Base-by-base conservation (phyloP, 2,888 invertebrate genomes). In the Idaea straminata region DNA sequence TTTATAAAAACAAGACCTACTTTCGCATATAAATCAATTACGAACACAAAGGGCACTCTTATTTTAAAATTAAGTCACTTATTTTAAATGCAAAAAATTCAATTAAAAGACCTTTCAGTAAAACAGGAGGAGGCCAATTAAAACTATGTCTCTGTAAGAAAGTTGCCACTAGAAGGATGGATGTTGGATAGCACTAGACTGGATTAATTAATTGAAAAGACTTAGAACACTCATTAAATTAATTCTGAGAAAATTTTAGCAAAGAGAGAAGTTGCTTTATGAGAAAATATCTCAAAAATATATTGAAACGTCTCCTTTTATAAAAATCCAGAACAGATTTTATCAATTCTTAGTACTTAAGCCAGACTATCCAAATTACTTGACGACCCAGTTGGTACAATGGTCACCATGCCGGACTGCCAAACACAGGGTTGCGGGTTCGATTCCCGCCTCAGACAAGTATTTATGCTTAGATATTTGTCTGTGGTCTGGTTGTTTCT, bases 61-160 rank as follows among this genome's bases (percentile, higher is more conserved):
- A 77, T 76, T 75, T 80, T 72, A 65, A 78, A 82, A 80, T 81
- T 74, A 79, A 83, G 74, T 72, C 75, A 77, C 72, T 77, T 82
- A 83, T 80, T 79, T 83, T 77, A 81, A 84, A 82, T 80, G 80
- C 59, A 74, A 80, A 86, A 83, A 84, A 83, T 82, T 83, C 79
- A 86, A 86, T 86, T 86, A 86, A 80, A 74, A 77, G 76, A 81
- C 81, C 76, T 82, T 81, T 81, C 47, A 84, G 84, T 72, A 82
- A 85, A 84, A 79, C 81, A 85, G 84, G 85, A 85, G 81, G 78
- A 83, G 81, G 83, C 84, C 84, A 89, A 89, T 88, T 88, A 88
- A 88, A 89, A 87, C 84, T 87, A 87, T 87, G 87, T 87, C 88
- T 83, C 84, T 79, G 79, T 80, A 78, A 82, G 77, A 77, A 81